phyloP scores from a whole-genome alignment of 2,888 invertebrate genomes.

The Teinopalpus imperialis region DNA sequence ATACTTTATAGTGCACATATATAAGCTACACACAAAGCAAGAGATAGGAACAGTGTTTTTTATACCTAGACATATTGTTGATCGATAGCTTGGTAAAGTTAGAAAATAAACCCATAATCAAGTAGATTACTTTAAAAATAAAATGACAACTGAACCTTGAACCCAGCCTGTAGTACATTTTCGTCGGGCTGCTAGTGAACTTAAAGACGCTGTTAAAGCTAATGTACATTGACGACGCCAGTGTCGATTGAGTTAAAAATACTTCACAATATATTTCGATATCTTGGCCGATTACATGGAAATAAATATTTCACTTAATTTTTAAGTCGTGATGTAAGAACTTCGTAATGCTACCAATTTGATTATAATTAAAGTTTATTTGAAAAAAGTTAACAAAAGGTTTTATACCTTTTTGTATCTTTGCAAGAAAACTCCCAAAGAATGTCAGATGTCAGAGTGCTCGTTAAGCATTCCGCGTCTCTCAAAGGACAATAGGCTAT shows the following conservation, averaged over 20 bases:
- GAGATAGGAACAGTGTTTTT: too few relatives aligned
- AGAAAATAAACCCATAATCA: too few relatives aligned
- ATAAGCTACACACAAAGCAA: too few relatives aligned
- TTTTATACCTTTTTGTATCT: slow-evolving; percentile 13
- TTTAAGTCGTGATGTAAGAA: not conserved
- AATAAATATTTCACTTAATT: not conserved
- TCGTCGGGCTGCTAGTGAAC: not conserved
- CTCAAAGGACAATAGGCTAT: slow-evolving; percentile 26
- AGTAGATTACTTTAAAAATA: too few relatives aligned
- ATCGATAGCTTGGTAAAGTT: too few relatives aligned
- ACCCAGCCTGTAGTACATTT: too few relatives aligned
- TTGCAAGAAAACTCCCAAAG: slow-evolving; percentile 20
- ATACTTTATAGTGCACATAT: too few relatives aligned
- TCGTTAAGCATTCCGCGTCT: slow-evolving; percentile 18
- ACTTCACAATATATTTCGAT: slow-evolving; percentile 5
- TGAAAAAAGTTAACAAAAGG: not conserved
- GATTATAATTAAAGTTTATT: not conserved
- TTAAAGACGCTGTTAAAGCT: slow-evolving; percentile 1
- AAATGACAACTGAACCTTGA: too few relatives aligned
- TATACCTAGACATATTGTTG: too few relatives aligned
- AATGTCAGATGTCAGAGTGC: slow-evolving; percentile 15
- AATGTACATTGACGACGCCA: not conserved
- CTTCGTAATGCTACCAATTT: not conserved
- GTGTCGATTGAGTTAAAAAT: not conserved
- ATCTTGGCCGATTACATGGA: not conserved